phyloP scores from a whole-genome alignment of 2,113 vertebrate species.

The Baryphthengus martii region DNA sequence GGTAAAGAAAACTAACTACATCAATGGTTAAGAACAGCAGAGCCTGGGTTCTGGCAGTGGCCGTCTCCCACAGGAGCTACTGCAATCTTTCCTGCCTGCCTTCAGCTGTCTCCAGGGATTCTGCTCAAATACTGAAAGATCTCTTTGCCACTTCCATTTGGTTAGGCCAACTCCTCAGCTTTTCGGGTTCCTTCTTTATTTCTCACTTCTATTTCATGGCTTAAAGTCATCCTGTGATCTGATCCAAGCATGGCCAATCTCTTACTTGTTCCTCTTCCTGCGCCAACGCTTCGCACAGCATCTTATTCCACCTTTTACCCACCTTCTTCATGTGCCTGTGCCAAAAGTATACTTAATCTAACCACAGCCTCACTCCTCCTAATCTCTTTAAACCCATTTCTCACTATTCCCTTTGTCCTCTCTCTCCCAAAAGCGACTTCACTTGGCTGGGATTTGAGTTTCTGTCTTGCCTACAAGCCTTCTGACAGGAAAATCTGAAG shows the following conservation, averaged over 20 bases:
- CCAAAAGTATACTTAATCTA: background rate
- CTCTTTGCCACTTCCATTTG: background rate
- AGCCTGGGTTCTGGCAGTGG: background rate
- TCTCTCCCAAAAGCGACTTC: background rate
- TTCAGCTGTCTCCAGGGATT: background rate
- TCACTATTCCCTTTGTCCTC: background rate
- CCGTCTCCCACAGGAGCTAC: background rate
- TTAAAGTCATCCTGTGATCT: background rate
- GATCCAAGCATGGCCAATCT: background rate
- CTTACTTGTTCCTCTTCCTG: background rate
- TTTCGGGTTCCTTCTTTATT: background rate
- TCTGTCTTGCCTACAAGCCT: background rate
- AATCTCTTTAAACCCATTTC: background rate
- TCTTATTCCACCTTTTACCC: background rate
- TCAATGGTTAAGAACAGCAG: background rate
- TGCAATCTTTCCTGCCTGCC: background rate
- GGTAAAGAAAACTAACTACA: background rate
- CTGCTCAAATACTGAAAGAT: background rate
- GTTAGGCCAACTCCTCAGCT: background rate
- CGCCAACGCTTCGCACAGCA: background rate
- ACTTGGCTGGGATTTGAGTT: background rate
- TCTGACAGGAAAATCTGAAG: background rate
- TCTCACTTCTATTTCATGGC: background rate
- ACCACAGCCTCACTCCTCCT: background rate
- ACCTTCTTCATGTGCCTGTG: background rate